These are phyloP conservation scores for Anoura caudifer DNA, from an alignment of 2,113 vertebrate species.

Conservation along the genomic window DNA sequence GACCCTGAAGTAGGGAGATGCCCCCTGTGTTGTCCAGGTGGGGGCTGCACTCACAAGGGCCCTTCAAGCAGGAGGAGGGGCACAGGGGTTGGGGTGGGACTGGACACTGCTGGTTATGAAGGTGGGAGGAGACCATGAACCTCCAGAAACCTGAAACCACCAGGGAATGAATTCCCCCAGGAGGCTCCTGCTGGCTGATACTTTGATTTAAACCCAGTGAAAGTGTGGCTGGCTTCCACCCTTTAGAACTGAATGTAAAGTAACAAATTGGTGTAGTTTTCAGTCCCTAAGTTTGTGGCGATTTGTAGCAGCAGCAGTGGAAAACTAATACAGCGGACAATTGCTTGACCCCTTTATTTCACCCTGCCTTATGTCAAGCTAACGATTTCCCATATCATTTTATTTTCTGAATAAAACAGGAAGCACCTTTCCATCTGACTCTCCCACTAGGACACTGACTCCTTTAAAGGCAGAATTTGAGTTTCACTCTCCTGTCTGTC, in stretches of 20 bases:
- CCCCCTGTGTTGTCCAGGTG: neutral
- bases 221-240: too few species aligned
- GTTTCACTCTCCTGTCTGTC: neutral
- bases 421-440: neutral
- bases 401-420: neutral
- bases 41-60: too few species aligned
- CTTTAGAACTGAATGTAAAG: accelerated
- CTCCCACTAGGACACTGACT: neutral
- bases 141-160: neutral
- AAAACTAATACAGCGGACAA: neutral
- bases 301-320: too few species aligned
- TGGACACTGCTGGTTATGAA: neutral
- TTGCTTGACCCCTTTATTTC: neutral
- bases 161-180: neutral
- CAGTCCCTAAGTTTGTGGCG: too few species aligned
- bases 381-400: accelerated
- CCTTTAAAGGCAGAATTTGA: neutral
- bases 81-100: accelerated
- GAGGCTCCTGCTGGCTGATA: neutral
- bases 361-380: neutral
- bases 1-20: neutral
- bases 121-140: neutral
- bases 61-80: neutral
- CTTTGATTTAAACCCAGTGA: neutral
- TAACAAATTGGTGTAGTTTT: too few species aligned